phyloP scores from a whole-genome alignment of 2,888 invertebrate species.

The Oithona nana region DNA sequence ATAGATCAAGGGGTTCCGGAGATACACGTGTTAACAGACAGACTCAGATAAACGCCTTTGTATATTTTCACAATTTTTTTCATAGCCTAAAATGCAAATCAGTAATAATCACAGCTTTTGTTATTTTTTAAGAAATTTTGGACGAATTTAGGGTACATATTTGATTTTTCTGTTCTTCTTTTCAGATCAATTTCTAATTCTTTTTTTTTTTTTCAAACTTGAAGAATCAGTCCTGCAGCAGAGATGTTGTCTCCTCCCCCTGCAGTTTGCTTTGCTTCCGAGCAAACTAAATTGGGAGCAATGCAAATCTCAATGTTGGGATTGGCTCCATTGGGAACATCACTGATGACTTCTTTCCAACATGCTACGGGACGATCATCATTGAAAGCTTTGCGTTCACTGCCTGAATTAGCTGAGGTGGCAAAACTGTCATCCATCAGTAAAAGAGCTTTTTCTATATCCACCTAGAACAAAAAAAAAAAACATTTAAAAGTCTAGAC shows the following conservation, averaged over 20 bases:
- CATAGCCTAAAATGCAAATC: no score
- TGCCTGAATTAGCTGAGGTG: slow-evolving; percentile 39
- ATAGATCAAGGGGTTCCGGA: no score
- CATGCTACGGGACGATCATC: slow-evolving; percentile 55
- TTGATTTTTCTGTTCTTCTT: not conserved
- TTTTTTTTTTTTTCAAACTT: slow-evolving; percentile 21
- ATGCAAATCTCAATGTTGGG: slow-evolving; percentile 46
- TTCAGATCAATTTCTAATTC: not conserved
- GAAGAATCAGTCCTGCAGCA: slow-evolving; percentile 52
- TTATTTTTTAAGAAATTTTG: no score
- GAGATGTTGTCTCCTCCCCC: slow-evolving; percentile 76
- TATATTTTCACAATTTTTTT: no score
- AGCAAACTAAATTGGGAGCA: slow-evolving; percentile 64
- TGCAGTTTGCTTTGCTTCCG: slow-evolving; percentile 56
- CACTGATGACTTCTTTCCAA: slow-evolving; percentile 45
- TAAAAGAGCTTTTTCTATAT: slow-evolving; percentile 38
- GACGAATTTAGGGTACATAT: not conserved
- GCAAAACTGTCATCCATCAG: slow-evolving; percentile 66
- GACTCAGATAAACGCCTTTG: no score
- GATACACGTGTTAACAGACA: not conserved
- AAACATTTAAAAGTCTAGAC: not conserved
- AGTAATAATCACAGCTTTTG: no score
- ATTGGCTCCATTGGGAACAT: slow-evolving; percentile 24
- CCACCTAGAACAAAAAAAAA: slow-evolving; percentile 28
- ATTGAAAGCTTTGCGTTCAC: slow-evolving; percentile 41